Base-by-base conservation (phyloP, 53 echinoderm and acorn worm genomes). In the Echinometra lucunter region DNA sequence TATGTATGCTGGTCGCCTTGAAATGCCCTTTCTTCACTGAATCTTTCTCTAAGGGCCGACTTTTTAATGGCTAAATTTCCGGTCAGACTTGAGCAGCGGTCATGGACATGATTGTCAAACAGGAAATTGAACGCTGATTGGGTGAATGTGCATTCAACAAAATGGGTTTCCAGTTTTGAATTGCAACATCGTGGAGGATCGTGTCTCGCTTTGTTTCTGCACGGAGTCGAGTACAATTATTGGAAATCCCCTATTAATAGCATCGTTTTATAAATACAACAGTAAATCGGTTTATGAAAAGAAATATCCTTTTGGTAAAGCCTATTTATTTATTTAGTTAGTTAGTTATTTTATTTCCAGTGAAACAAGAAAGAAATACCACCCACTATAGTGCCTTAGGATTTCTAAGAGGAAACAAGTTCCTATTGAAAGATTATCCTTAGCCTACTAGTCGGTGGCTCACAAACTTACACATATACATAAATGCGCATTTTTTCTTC, bases 61-160 rank as follows among this genome's bases (percentile, higher is more conserved):
- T 21, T 40, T 78, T 78, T 78, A 23, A 78, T 78, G 42, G 78
- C 19, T 78, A 38, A 38, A 78, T 38, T 78, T 42, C 38, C 78
- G 38, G 35, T 78, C 23, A 78, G 6, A 19, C 4, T 18, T 17
- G 42, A 78, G 38, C 42, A 19, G 42, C 38, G 78, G 78, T 78
- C 78, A 78, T 78, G 40, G 78, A 35, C 78, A 78, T 42, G 17
- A 38, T 78, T 5, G 78, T 78, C 19, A 34, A 78, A 42, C 78
- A 78, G 78, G 78, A 78, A 78, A 78, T 78, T 78, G 78, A 40
- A 42, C 40, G 38, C 78, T 78, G 42, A 78, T 78, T 78, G 78
- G 78, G 78, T 42, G 78, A n/a, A 42, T 38, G 42, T 42, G 78
- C 19, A 19, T 78, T 38, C 23, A 42, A 28, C 35, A 72, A n/a